Conservation (phyloP, 2,113 vertebrate species). For the Tupaia chinensis region DNA sequence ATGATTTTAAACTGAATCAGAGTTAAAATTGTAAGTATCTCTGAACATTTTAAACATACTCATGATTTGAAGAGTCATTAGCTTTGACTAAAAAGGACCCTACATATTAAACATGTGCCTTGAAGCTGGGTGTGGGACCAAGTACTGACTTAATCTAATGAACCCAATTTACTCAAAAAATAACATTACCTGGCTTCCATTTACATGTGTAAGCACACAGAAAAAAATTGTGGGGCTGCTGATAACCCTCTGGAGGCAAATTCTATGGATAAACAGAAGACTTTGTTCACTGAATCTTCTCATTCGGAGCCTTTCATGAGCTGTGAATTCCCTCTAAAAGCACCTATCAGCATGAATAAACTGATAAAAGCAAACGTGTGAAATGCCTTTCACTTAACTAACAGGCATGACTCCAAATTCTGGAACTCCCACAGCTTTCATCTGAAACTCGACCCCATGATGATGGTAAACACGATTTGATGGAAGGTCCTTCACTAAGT, state of each 20-base stretch:
- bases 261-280: conserved; percentile 73
- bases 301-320: conserved; percentile 81
- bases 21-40: neutral
- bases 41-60: conserved; percentile 38
- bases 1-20: conserved; percentile 12
- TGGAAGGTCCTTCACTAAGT: conserved; percentile 67
- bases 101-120: conserved; percentile 5
- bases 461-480: conserved; percentile 78
- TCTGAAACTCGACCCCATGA: conserved; percentile 75
- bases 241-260: conserved; percentile 39
- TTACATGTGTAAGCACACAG: conserved; percentile 24
- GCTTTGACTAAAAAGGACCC: conserved; percentile 28
- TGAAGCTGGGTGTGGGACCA: neutral
- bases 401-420: conserved; percentile 78
- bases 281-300: conserved; percentile 80
- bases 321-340: conserved; percentile 83
- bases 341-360: conserved; percentile 85
- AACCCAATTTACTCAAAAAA: neutral
- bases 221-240: conserved; percentile 31
- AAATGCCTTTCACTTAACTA: conserved; percentile 83
- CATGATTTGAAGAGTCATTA: conserved; percentile 29
- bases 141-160: conserved; percentile 51
- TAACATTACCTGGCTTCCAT: neutral
- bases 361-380: conserved; percentile 85
- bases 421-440: conserved; percentile 75